Evolutionary conservation across 2,888 invertebrate genomes (phyloP).

Genomic region (Drepanosiphum platanoidis): DNA sequence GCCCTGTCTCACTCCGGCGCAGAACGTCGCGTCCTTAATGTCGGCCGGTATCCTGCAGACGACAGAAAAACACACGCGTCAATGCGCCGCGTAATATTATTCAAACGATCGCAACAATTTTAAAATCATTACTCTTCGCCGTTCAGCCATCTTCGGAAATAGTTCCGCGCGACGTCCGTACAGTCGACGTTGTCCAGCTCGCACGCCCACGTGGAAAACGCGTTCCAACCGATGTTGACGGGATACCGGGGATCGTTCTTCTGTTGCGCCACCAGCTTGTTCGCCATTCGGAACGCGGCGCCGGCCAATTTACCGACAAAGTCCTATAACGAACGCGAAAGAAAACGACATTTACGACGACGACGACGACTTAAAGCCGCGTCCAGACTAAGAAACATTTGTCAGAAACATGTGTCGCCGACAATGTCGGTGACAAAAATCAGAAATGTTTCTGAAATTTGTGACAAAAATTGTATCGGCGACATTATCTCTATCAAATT

Average conservation of each 20-base stretch:
- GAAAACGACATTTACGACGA: too few species aligned
- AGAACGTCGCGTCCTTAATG: conserved; percentile 62
- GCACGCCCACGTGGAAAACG: conserved; percentile 42
- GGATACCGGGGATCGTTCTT: neutral
- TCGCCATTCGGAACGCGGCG: neutral
- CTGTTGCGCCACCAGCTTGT: neutral
- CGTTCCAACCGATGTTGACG: conserved; percentile 10
- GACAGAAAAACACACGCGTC: neutral
- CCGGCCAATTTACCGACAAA: neutral
- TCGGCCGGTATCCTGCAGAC: conserved; percentile 61
- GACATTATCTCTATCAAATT: too few species aligned
- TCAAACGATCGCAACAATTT: neutral
- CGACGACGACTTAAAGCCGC: too few species aligned
- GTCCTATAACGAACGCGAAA: neutral
- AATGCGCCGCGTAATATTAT: neutral
- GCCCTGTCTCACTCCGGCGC: conserved; percentile 24
- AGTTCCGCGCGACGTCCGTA: neutral
- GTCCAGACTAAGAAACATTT: too few species aligned
- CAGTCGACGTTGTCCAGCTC: conserved; percentile 1
- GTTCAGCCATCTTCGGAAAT: conserved; percentile 43
- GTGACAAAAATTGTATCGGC: too few species aligned
- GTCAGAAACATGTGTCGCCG: too few species aligned
- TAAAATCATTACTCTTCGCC: conserved; percentile 20
- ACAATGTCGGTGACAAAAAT: too few species aligned
- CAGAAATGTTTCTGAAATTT: too few species aligned